Percentiles rank a stretch among this genome's conserved stretches.
These are phyloP conservation scores for Petromus typicus DNA, from an alignment of 2,113 vertebrate genomes.

Conservation along the genomic window DNA sequence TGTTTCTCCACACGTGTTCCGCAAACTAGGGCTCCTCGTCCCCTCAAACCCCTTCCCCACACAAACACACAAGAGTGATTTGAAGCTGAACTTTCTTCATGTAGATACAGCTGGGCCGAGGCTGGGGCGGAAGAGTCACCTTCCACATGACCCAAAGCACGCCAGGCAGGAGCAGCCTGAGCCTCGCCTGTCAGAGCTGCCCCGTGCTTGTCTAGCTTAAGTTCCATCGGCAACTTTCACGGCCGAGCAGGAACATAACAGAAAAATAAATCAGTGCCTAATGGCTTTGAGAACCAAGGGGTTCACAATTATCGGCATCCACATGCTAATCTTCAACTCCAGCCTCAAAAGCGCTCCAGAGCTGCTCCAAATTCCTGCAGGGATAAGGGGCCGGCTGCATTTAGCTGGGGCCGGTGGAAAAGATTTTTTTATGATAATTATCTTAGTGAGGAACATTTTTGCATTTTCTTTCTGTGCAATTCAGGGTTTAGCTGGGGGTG, in stretches of 20 bases:
- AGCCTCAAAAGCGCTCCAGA: constrained; percentile 93
- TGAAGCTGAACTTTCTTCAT: too few relatives aligned
- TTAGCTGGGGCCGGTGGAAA: constrained; percentile 85
- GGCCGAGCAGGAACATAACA: constrained; percentile 88
- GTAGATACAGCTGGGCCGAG: accelerated
- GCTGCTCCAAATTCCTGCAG: constrained; percentile 95
- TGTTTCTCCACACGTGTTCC: accelerated
- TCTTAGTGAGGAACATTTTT: constrained; percentile 87
- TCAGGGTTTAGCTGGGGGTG: constrained; percentile 74
- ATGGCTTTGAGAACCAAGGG: constrained; percentile 93
- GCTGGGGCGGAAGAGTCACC: accelerated
- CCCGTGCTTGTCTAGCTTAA: constrained; percentile 80
- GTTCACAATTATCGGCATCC: constrained; percentile 97
- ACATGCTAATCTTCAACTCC: constrained; percentile 95
- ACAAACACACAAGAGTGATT: accelerated
- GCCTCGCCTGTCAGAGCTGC: constrained; percentile 72
- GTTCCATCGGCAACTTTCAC: constrained; percentile 87
- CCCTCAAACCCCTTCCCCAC: not conserved
- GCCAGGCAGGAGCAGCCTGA: not conserved
- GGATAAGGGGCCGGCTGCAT: constrained; percentile 91
- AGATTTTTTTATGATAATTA: constrained; percentile 91
- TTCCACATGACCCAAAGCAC: not conserved
- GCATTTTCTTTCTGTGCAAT: constrained; percentile 84
- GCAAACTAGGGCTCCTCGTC: not conserved
- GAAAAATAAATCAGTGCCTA: constrained; percentile 92